phyloP scores from a whole-genome alignment of 2,113 vertebrate species.

The Platichthys flesus region DNA sequence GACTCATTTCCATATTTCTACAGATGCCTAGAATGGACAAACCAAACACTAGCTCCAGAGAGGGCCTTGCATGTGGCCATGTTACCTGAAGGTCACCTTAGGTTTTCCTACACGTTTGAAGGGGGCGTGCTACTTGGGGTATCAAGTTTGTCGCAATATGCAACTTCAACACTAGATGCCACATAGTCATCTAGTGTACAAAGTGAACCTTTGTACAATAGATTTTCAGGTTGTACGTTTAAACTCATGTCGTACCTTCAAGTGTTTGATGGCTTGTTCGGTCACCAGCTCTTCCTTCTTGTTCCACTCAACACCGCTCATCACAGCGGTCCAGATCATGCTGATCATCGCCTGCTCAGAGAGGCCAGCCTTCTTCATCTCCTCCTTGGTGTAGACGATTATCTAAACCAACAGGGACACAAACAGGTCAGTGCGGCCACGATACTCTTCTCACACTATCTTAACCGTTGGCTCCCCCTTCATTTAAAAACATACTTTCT shows the following conservation, averaged over 20 bases:
- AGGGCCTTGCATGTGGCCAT: too few species aligned
- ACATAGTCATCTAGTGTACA: too few species aligned
- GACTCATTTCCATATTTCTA: too few species aligned
- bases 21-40: too few species aligned
- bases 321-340: slow-evolving; percentile 96
- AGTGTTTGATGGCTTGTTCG: slow-evolving; percentile 99
- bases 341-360: slow-evolving; percentile 94
- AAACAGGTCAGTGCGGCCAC: not conserved
- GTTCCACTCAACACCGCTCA: slow-evolving; percentile 99
- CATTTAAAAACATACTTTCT: too few species aligned
- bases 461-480: too few species aligned
- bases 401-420: slow-evolving; percentile 79
- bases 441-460: too few species aligned
- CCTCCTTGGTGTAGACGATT: slow-evolving; percentile 92
- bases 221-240: not conserved
- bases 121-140: too few species aligned
- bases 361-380: slow-evolving; percentile 97
- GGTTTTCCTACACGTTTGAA: too few species aligned
- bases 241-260: slow-evolving; percentile 85
- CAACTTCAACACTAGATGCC: too few species aligned
- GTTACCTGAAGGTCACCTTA: too few species aligned
- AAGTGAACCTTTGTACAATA: not conserved
- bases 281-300: slow-evolving; percentile 99
- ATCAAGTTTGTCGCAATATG: not conserved
- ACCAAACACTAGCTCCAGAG: too few species aligned